Conservation (phyloP, 2,113 vertebrate genomes). For the Stigmatopora nigra region DNA sequence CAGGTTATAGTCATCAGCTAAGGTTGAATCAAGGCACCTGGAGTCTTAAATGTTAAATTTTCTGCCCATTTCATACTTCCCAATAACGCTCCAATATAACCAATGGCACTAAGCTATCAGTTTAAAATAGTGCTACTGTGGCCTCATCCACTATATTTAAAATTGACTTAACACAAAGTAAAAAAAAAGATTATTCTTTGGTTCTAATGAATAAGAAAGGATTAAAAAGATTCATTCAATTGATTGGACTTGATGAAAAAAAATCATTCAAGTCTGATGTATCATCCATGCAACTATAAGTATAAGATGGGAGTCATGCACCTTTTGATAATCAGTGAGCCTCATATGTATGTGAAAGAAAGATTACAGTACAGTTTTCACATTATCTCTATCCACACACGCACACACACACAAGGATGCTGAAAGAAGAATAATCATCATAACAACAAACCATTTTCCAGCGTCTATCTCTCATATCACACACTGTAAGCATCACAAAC, state of each 20-base stretch:
- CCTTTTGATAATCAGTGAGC: constrained; percentile 26
- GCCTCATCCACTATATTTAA: constrained; percentile 22
- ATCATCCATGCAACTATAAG: constrained; percentile 5
- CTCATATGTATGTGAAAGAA: neutral
- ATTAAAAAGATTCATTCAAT: neutral
- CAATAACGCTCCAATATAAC: neutral
- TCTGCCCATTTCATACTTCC: neutral
- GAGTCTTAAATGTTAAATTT: neutral
- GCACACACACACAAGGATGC: constrained; percentile 23
- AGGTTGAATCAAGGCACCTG: neutral
- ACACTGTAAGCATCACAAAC: constrained; percentile 44
- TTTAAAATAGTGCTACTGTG: constrained; percentile 16
- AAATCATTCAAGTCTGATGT: constrained; percentile 10
- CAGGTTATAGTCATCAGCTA: neutral
- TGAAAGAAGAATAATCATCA: constrained; percentile 31
- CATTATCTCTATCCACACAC: constrained; percentile 21
- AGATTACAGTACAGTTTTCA: constrained; percentile 15
- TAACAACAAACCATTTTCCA: constrained; percentile 41
- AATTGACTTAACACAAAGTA: neutral
- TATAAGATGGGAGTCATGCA: constrained; percentile 2
- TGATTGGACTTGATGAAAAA: neutral
- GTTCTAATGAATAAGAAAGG: constrained; percentile 4
- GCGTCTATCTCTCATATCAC: constrained; percentile 46
- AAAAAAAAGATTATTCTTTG: constrained; percentile 8
- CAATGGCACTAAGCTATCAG: neutral